phyloP scores from a whole-genome alignment of 2,113 vertebrate genomes.

The Festucalex cinctus region DNA sequence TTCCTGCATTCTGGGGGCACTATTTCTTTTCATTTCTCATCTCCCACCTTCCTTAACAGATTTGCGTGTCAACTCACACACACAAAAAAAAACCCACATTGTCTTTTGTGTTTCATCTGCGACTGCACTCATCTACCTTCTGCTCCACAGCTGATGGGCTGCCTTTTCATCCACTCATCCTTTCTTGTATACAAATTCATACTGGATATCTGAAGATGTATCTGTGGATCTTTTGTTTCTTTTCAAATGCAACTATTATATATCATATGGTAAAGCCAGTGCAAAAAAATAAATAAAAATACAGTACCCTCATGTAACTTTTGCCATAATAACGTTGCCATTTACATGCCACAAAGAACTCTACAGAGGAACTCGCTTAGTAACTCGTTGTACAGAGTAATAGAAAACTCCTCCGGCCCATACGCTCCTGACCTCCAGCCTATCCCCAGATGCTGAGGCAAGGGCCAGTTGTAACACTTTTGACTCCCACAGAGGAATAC shows the following conservation, averaged over 20 bases:
- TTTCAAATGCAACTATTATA: not conserved
- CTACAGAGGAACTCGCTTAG: not conserved
- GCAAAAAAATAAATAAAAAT: no score
- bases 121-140: constrained; percentile 45
- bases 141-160: constrained; percentile 46
- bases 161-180: constrained; percentile 33
- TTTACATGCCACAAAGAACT: not conserved
- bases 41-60: constrained; percentile 34
- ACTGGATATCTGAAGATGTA: not conserved
- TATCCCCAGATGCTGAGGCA: constrained; percentile 26
- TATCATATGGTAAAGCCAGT: not conserved
- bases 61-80: constrained; percentile 28
- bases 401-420: not conserved
- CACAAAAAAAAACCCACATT: constrained; percentile 20
- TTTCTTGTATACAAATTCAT: constrained; percentile 21
- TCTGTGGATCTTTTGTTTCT: not conserved
- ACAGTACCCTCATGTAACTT: not conserved
- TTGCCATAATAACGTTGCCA: not conserved
- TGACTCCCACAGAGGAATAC: constrained; percentile 45
- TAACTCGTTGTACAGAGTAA: constrained; percentile 9
- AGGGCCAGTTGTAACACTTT: constrained; percentile 45
- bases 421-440: constrained; percentile 12
- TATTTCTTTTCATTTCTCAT: constrained; percentile 49
- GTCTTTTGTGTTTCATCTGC: constrained; percentile 49
- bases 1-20: constrained; percentile 59